phyloP scores from a whole-genome alignment of 2,113 vertebrate species.

The Falcunculus frontatus region DNA sequence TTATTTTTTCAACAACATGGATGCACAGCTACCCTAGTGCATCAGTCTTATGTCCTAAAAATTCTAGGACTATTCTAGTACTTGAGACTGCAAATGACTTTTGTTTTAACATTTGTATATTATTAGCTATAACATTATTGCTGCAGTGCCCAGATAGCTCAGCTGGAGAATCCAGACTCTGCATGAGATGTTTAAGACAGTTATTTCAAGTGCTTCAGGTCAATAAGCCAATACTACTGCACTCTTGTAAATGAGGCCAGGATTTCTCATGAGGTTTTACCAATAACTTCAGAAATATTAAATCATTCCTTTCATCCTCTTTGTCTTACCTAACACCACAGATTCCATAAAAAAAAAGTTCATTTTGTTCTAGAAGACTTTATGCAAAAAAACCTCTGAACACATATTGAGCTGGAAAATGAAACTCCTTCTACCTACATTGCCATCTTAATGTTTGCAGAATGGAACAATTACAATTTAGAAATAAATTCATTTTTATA shows the following conservation, averaged over 20 bases:
- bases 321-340: not conserved
- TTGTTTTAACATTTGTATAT: not conserved
- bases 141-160: not conserved
- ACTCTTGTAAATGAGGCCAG: slow-evolving; percentile 19
- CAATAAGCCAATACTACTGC: slow-evolving; percentile 15
- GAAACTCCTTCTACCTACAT: not conserved
- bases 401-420: not conserved
- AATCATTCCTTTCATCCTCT: not conserved
- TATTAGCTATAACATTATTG: not conserved
- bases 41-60: not conserved
- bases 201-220: slow-evolving; percentile 36
- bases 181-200: not conserved
- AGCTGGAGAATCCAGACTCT: not conserved
- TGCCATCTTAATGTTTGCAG: not conserved
- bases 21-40: not conserved
- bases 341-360: not conserved
- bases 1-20: not conserved
- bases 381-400: not conserved
- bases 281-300: slow-evolving; percentile 21
- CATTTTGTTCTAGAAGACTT: not conserved
- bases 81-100: not conserved
- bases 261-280: slow-evolving; percentile 23
- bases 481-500: not conserved
- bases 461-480: not conserved
- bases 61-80: not conserved